Evolutionary conservation across 1,140 invertebrate genomes (phyloP), one percentile per base, ranked within the genome.

Genomic region (Elymnias hypermnestra): DNA sequence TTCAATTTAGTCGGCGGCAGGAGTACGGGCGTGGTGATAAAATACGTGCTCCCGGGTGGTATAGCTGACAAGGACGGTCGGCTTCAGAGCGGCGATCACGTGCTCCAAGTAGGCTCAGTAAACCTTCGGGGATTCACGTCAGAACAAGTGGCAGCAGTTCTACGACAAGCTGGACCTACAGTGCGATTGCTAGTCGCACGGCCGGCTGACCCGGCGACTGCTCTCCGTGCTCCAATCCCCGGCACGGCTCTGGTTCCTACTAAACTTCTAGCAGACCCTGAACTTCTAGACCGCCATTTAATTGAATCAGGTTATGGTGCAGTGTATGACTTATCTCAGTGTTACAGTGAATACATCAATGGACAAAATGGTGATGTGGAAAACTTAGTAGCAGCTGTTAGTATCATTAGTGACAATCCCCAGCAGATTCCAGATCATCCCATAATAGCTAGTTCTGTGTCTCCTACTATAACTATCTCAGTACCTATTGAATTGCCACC

Each of bases 1-100:
- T 98, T 98, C 86, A 97, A 97, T 37, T 95, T 98, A 55, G 96
- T 98, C 53, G 97, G 97, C 35, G 97, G 97, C 5, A 88, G 94
- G 33, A 97, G 94, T 74, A 98, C 97, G 12, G 97, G 97, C n/a
- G 97, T 98, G 37, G 96, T 98, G 5, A 95, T 98, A 42, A 98
- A 98, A 83, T 95, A 95, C 39, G 94, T 98, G 35, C 88, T 97
- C 10, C 95, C 95, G 7, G 96, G 95, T 12, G 95, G 95, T 58
- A 93, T 96, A 5, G 95, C 96, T 9, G 95, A 98, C 83, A 89
- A 95, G 88, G 95, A 98, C 86, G 93, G 92, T 3, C 88, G 95
- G 4, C 87, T 98, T 40, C 94, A 94, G 73, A 93, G 94, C 77
- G 96, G 96, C 7, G 97, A 98, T 84, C 96, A 98, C 84, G 93